Percentiles rank a stretch among this genome's conserved stretches.
These are phyloP conservation scores for Nanorana parkeri DNA, from an alignment of 2,113 vertebrate species.

Conservation along the genomic window DNA sequence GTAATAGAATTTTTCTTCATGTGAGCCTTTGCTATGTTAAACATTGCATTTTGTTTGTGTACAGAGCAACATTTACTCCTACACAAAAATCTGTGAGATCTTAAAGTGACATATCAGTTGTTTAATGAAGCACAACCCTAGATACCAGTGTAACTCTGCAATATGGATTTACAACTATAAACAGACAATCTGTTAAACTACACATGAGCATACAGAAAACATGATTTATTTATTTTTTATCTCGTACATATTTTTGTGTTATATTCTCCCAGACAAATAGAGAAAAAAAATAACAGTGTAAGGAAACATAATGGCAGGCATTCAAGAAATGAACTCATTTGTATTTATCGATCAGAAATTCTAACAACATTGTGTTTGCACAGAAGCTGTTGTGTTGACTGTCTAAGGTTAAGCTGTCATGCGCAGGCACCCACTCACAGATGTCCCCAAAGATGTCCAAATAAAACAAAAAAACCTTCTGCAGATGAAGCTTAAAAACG, in stretches of 20 bases:
- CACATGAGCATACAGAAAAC: background rate
- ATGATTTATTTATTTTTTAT: constrained; percentile 1
- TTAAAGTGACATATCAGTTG: background rate
- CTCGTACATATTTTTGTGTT: constrained; percentile 1
- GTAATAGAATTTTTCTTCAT: background rate
- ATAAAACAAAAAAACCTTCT: constrained; percentile 54
- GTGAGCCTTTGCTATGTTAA: background rate
- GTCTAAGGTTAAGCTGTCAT: constrained; percentile 57
- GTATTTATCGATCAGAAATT: constrained; percentile 55
- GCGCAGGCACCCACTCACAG: constrained; percentile 55
- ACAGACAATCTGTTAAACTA: constrained; percentile 25
- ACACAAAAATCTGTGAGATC: background rate
- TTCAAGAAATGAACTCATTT: constrained; percentile 53
- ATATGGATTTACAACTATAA: constrained; percentile 1
- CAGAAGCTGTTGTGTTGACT: constrained; percentile 57
- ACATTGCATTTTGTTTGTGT: background rate
- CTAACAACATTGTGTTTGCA: constrained; percentile 53
- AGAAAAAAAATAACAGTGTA: constrained; percentile 29
- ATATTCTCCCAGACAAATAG: constrained; percentile 18
- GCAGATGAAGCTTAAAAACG: constrained; percentile 48
- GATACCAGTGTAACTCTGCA: background rate
- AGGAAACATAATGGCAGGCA: constrained; percentile 44
- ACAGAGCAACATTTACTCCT: background rate
- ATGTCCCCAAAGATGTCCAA: constrained; percentile 58
- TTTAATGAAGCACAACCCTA: background rate